These are phyloP conservation scores for Aricia agestis DNA, from an alignment of 1,140 invertebrate genomes.

Conservation along the genomic window DNA sequence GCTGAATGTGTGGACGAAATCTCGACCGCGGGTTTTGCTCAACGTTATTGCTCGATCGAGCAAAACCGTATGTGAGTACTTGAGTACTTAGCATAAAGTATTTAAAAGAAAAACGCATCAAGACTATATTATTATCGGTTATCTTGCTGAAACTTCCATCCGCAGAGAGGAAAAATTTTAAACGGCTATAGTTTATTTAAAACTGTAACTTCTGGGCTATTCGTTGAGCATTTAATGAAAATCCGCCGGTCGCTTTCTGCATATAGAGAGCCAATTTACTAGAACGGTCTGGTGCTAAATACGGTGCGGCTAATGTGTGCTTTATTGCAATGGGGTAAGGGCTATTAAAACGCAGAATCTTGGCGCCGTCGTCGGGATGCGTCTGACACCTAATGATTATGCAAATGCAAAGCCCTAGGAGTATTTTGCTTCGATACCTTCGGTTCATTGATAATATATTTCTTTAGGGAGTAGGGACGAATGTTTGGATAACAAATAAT, in stretches of 20 bases:
- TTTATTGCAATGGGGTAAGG: constrained; percentile 26
- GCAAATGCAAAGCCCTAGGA: constrained; percentile 53
- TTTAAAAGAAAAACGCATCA: not conserved
- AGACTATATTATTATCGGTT: not conserved
- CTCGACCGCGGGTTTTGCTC: too few relatives aligned
- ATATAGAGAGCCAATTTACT: constrained; percentile 69
- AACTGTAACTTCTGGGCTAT: constrained; percentile 41
- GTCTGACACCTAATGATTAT: constrained; percentile 58
- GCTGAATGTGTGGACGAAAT: too few relatives aligned
- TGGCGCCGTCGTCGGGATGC: constrained; percentile 34
- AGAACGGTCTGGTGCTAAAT: constrained; percentile 62
- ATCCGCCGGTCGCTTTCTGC: constrained; percentile 62
- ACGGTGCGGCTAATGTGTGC: constrained; percentile 34
- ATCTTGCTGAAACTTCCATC: constrained; percentile 17
- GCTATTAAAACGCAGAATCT: constrained; percentile 21
- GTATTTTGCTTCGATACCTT: constrained; percentile 48
- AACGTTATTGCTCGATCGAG: too few relatives aligned
- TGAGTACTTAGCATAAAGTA: too few relatives aligned
- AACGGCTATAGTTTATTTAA: constrained; percentile 14
- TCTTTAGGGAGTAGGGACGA: constrained; percentile 7
- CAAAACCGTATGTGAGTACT: too few relatives aligned
- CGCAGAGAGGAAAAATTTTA: not conserved
- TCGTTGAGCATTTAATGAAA: constrained; percentile 62
- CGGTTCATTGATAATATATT: constrained; percentile 46
- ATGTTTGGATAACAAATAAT: too few relatives aligned